Conservation (phyloP, 1,140 invertebrate genomes). For the Drosophila lacteicornis region DNA sequence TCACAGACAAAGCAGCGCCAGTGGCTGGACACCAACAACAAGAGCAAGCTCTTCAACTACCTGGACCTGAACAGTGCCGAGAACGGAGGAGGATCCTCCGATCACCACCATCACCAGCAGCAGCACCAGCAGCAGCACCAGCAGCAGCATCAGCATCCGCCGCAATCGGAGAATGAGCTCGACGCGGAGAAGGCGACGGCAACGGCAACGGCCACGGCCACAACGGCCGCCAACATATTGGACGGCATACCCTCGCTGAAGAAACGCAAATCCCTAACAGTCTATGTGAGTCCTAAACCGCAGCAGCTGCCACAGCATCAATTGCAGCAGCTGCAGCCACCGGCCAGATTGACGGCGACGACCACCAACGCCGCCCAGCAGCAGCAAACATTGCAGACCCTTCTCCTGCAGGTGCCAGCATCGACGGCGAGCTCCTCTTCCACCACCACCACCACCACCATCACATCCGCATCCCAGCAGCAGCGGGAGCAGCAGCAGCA, state of each 20-base stretch:
- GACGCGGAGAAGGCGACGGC: conserved; percentile 41
- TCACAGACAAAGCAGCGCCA: conserved; percentile 80
- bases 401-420: conserved; percentile 69
- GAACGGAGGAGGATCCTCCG: conserved; percentile 47
- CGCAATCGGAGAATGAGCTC: conserved; percentile 46
- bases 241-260: conserved; percentile 82
- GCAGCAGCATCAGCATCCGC: not conserved
- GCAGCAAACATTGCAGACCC: conserved; percentile 59
- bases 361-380: conserved; percentile 30
- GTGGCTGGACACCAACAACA: conserved; percentile 73
- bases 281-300: conserved; percentile 84
- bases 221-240: conserved; percentile 68
- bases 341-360: conserved; percentile 31
- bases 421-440: conserved; percentile 39
- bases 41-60: conserved; percentile 70
- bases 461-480: conserved; percentile 35
- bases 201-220: conserved; percentile 43
- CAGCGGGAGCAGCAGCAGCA: conserved; percentile 44
- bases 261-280: conserved; percentile 84
- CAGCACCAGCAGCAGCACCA: not conserved
- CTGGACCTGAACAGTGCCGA: conserved; percentile 73
- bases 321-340: conserved; percentile 41
- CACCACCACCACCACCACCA: conserved; percentile 7
- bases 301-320: conserved; percentile 65
- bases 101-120: conserved; percentile 33